A percentile compares a stretch with the other conserved stretches of the same genome.
phyloP scores from a whole-genome alignment of 2,113 vertebrate genomes.

The Sebastes fasciatus region DNA sequence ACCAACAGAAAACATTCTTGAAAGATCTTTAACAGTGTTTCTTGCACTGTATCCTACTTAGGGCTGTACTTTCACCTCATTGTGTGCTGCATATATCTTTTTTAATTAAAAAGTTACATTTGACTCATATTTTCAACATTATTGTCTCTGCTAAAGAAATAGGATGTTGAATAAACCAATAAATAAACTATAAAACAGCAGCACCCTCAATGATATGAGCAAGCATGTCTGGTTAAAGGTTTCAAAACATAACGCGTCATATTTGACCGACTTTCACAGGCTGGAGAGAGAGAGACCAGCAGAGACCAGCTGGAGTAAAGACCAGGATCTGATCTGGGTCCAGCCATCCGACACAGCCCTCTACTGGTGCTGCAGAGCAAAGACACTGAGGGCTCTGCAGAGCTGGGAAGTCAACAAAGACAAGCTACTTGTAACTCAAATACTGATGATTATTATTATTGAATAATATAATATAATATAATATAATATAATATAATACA shows the following conservation, averaged over 20 bases:
- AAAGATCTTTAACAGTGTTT: neutral
- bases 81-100: neutral
- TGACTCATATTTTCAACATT: neutral
- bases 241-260: slow-evolving; percentile 55
- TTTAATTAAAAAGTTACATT: neutral
- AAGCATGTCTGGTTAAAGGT: neutral
- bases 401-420: neutral
- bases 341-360: slow-evolving; percentile 4
- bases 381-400: neutral
- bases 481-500: no score
- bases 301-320: neutral
- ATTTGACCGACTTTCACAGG: slow-evolving; percentile 53
- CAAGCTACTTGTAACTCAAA: neutral
- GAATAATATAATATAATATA: no score
- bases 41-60: neutral
- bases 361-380: slow-evolving; percentile 9
- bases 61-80: neutral
- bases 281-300: slow-evolving; percentile 1
- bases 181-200: neutral
- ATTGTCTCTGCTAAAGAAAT: no score
- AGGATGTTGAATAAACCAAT: neutral
- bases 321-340: rapidly evolving
- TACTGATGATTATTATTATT: no score
- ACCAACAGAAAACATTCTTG: neutral
- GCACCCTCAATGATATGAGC: neutral